These are phyloP conservation scores for Mesitornis unicolor DNA, from an alignment of 2,113 vertebrate species.

Conservation along the genomic window DNA sequence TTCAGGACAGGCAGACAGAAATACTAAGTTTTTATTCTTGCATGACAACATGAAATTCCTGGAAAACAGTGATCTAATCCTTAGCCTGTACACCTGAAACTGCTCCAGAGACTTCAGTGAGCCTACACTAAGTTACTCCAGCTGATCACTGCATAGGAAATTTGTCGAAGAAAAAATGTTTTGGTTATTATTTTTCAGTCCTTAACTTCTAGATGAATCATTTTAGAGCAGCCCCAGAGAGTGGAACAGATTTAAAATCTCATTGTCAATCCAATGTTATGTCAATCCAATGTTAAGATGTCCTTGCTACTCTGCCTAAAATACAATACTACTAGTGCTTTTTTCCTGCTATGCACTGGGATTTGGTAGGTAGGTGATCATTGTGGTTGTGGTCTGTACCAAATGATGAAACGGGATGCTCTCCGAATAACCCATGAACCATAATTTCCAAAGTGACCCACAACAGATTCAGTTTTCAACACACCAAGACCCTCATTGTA, in stretches of 20 bases:
- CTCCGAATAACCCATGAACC: not conserved
- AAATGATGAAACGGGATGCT: not conserved
- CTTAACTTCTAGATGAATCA: not conserved
- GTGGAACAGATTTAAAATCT: not conserved
- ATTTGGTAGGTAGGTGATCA: not conserved
- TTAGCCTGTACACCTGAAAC: not conserved
- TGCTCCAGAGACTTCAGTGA: not conserved
- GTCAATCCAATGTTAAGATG: too few relatives aligned
- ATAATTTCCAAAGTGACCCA: slow-evolving; percentile 2
- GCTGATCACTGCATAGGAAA: not conserved
- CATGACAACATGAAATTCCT: not conserved
- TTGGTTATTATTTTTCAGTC: not conserved
- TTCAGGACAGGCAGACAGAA: not conserved
- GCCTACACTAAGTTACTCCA: not conserved
- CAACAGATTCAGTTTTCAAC: not conserved
- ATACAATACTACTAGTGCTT: not conserved
- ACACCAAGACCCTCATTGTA: not conserved
- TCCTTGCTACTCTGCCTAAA: not conserved
- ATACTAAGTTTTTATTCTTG: not conserved
- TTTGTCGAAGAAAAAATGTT: not conserved
- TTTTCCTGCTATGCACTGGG: not conserved
- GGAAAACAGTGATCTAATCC: not conserved
- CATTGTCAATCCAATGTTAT: not conserved
- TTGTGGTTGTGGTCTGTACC: not conserved
- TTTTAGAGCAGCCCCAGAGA: not conserved